A percentile compares a stretch with the other conserved stretches of the same genome.
Evolutionary conservation across 1,140 invertebrate species (phyloP).

Genomic region (Drosophila miranda): DNA sequence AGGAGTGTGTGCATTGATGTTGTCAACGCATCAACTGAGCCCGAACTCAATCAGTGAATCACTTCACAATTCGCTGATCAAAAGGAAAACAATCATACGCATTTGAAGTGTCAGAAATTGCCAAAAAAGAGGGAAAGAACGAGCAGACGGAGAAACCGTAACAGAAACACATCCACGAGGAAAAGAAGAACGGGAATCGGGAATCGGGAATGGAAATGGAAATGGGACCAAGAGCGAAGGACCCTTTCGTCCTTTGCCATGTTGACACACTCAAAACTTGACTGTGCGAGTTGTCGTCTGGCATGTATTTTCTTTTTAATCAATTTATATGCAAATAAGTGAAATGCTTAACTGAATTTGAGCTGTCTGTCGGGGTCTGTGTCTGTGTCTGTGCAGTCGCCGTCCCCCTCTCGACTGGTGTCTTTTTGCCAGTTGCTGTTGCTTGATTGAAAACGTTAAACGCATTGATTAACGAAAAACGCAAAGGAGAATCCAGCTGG

Average conservation of each 20-base stretch:
- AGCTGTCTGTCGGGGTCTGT: conserved; percentile 45
- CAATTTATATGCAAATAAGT: conserved; percentile 81
- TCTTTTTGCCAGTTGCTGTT: conserved; percentile 65
- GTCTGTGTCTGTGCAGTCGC: conserved; percentile 9
- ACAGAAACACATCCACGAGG: conserved; percentile 14
- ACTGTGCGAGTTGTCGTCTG: conserved; percentile 40
- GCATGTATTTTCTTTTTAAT: conserved; percentile 80
- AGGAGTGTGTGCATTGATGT: conserved; percentile 58
- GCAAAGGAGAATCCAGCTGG: conserved; percentile 28
- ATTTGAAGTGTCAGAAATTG: conserved; percentile 81
- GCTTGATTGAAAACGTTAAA: conserved; percentile 78
- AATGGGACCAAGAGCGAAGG: conserved; percentile 22
- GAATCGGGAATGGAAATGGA: conserved; percentile 6
- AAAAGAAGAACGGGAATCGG: conserved; percentile 6
- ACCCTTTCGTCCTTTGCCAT: conserved; percentile 64
- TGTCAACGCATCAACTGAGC: conserved; percentile 75
- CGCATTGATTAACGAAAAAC: conserved; percentile 70
- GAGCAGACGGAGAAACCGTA: not conserved
- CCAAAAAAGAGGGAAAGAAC: conserved; percentile 53
- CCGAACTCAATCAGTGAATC: conserved; percentile 80
- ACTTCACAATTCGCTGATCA: conserved; percentile 80
- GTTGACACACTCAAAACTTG: conserved; percentile 73
- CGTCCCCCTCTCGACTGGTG: not conserved
- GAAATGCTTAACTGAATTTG: conserved; percentile 80
- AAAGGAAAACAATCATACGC: conserved; percentile 81